Evolutionary conservation across 1,140 invertebrate species (phyloP), one percentile per base, ranked within the genome.

Genomic region (Lordiphosa mommai): DNA sequence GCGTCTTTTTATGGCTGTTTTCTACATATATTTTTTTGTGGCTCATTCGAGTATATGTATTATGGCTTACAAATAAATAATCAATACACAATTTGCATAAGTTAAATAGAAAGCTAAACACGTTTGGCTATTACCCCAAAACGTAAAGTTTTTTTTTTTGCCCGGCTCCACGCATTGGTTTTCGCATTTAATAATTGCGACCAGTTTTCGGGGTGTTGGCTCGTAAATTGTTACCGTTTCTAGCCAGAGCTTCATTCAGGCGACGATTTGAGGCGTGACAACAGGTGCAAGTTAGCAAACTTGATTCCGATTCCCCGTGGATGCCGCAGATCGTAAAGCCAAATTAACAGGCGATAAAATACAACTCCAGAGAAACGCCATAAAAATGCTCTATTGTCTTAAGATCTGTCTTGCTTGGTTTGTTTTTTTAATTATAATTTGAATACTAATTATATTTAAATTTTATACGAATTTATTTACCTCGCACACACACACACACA

Each of bases 71-170:
- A 80, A 63, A 80, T 82, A 80, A 80, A 80, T 80, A 80, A 80
- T 69, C 76, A 66, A 80, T 69, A 57, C 61, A 50, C 44, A 46
- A 82, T 80, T 80, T 82, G 76, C 76, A 82, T 80, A 80, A 72
- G 79, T 73, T 82, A 80, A 80, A 82, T 82, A 80, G 76, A 80
- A 80, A 80, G 76, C 76, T 82, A 74, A 80, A 80, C 76, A 80
- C 76, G 76, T 80, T 80, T 80, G 74, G 71, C 76, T 80, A 63
- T 82, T 82, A 80, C 76, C 76, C 61, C 48, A 69, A 80, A 73
- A 66, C 74, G 76, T 74, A 74, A 68, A 79, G 38, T 53, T 59
- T 77, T 64, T 36, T 34, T 53, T 59, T 77, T 64, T 36, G 27
- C 40, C 4, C 29, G 3, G 8, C 14, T 52, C 13, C 12, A 9